Percentiles rank a stretch among this genome's conserved stretches.
phyloP scores from a whole-genome alignment of 2,888 invertebrate species.

The Mechanitis mazaeus region DNA sequence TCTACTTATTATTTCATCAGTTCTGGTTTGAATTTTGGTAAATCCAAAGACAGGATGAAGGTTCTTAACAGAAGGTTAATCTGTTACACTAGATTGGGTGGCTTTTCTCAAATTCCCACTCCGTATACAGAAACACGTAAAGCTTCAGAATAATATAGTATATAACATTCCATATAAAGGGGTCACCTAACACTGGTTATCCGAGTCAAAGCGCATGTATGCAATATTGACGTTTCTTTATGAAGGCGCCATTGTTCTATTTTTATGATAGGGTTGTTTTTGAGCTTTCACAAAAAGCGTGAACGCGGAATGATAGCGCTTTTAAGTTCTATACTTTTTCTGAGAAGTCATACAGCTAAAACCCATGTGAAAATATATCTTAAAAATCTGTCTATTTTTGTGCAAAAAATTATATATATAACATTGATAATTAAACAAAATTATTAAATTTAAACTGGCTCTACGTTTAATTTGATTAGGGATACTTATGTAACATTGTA shows the following conservation, averaged over 20 bases:
- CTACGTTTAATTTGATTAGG: too few relatives aligned
- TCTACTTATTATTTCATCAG: too few relatives aligned
- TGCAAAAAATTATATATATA: too few relatives aligned
- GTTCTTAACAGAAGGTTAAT: not conserved
- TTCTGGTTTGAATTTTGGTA: too few relatives aligned
- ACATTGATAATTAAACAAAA: too few relatives aligned
- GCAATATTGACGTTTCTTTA: slow-evolving; percentile 6
- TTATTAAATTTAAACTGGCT: too few relatives aligned
- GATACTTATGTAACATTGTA: too few relatives aligned
- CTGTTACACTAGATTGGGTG: slow-evolving; percentile 1
- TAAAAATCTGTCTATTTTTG: too few relatives aligned
- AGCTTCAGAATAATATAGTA: slow-evolving; percentile 6
- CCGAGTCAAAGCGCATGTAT: slow-evolving; percentile 6
- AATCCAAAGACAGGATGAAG: too few relatives aligned
- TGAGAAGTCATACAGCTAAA: not conserved
- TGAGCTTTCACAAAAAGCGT: slow-evolving; percentile 1
- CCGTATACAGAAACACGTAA: not conserved
- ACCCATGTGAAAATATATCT: not conserved
- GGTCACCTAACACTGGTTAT: slow-evolving; percentile 5
- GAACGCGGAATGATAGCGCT: not conserved
- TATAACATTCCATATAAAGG: slow-evolving; percentile 6
- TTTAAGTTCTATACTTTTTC: not conserved
- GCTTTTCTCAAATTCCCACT: not conserved
- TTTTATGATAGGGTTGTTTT: slow-evolving; percentile 7
- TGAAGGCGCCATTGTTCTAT: slow-evolving; percentile 4